A percentile compares a stretch with the other conserved stretches of the same genome.
Conservation (phyloP, 1,140 invertebrate genomes). For the Schlechtendalia chinensis region DNA sequence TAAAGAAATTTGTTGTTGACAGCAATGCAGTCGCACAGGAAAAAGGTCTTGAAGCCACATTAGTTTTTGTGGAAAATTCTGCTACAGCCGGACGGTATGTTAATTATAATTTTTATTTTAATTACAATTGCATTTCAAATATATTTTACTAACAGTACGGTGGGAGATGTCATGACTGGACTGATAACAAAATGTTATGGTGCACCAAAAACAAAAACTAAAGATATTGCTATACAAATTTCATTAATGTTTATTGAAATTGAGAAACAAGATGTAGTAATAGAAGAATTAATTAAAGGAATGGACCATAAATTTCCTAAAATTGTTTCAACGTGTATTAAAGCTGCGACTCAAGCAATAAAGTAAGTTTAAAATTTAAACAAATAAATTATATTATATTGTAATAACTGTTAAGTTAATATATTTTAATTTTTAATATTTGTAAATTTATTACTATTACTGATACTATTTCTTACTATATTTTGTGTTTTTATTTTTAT, state of each 20-base stretch:
- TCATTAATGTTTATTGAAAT: constrained; percentile 93
- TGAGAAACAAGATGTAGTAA: constrained; percentile 87
- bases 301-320: constrained; percentile 95
- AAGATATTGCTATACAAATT: constrained; percentile 85
- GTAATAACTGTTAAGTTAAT: background rate
- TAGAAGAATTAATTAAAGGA: constrained; percentile 90
- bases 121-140: background rate
- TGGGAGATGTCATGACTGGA: constrained; percentile 83
- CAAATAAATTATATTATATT: background rate
- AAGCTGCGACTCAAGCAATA: constrained; percentile 71
- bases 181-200: constrained; percentile 90
- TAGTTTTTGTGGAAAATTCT: constrained; percentile 88
- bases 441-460: too few relatives aligned
- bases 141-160: constrained; percentile 66
- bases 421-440: too few relatives aligned
- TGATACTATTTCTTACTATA: background rate
- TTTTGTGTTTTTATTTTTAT: constrained; percentile 50
- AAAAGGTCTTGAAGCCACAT: constrained; percentile 88
- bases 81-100: constrained; percentile 72
- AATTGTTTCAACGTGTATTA: constrained; percentile 82
- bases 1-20: constrained; percentile 94
- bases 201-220: constrained; percentile 86
- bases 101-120: constrained; percentile 30
- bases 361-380: constrained; percentile 58
- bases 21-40: constrained; percentile 94